Evolutionary conservation across 2,888 invertebrate species (phyloP).

Genomic region (Drosophila robusta): DNA sequence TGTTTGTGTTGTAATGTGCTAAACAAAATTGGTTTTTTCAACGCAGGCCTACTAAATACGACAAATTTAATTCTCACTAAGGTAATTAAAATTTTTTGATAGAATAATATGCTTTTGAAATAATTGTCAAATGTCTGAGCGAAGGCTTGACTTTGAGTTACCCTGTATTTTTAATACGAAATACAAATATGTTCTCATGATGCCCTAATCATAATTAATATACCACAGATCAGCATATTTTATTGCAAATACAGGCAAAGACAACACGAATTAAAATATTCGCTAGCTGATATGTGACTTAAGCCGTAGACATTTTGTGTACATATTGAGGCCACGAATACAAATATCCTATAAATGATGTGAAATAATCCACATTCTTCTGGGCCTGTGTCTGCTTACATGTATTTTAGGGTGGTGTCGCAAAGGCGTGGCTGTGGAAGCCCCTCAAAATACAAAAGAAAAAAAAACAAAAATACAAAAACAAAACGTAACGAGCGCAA

Average conservation of each 20-base stretch:
- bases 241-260: too few relatives aligned
- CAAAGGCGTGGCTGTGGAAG: conserved; percentile 3
- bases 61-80: too few relatives aligned
- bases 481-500: conserved; percentile 68
- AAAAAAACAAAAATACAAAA: background rate
- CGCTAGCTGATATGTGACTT: conserved; percentile 10
- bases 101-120: too few relatives aligned
- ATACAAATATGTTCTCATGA: too few relatives aligned
- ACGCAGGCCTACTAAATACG: background rate
- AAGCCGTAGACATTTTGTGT: conserved; percentile 14
- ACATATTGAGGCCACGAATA: conserved; percentile 10
- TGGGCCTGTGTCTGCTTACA: conserved; percentile 25
- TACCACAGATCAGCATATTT: too few relatives aligned
- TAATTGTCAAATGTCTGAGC: too few relatives aligned
- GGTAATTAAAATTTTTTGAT: too few relatives aligned
- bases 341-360: conserved; percentile 26
- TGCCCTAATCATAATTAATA: too few relatives aligned
- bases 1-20: background rate
- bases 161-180: too few relatives aligned
- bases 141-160: too few relatives aligned
- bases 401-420: conserved; percentile 16
- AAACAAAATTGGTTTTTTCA: background rate
- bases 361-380: conserved; percentile 39
- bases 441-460: background rate
- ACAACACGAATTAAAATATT: too few relatives aligned